Evolutionary conservation across 2,113 vertebrate genomes (phyloP), one percentile per base, ranked within the genome.

Genomic region (Pachyramphus minor): DNA sequence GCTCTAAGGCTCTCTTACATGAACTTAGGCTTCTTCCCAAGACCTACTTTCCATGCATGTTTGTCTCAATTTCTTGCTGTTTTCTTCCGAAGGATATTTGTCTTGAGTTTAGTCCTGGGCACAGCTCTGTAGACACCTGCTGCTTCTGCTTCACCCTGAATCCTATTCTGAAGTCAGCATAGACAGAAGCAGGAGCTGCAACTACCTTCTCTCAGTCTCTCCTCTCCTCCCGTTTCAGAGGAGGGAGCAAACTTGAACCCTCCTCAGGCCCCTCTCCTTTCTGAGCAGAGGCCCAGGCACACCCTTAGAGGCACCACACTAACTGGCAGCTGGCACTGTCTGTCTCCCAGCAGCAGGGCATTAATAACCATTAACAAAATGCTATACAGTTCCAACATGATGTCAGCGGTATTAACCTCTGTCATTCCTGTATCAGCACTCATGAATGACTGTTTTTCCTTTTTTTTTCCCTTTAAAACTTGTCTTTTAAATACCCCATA

Each of bases 301-400:
- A 59, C 84, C 84, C 39, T 2, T 73, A 84, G 91, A 93, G 83
- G 82, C 89, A 84, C 14, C 68, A 33, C 52, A 11, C 55, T 8
- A 81, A 50, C 60, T 28, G 89, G 86, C 95, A 96, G 96, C 95
- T 97, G 96, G 85, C 80, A 95, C 89, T 94, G 91, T 95, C 95
- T 89, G 67, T 96, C 95, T 96, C 71, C 82, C 89, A 91, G 90
- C 93, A 96, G 96, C 78, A 58, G 82, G 86, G 89, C 95, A 95
- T 91, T 96, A 92, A 95, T 94, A 93, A 88, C 89, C 92, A 97
- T 95, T 96, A 95, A 94, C 72, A 91, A 91, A 96, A 96, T 56
- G 71, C 88, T 85, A 47, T 78, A 72, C 74, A 79, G 68, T 84
- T 95, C 93, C 94, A 96, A 50, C 60, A 90, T 96, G 84, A 97